phyloP scores from a whole-genome alignment of 2,113 vertebrate species.

The Salminus brasiliensis region DNA sequence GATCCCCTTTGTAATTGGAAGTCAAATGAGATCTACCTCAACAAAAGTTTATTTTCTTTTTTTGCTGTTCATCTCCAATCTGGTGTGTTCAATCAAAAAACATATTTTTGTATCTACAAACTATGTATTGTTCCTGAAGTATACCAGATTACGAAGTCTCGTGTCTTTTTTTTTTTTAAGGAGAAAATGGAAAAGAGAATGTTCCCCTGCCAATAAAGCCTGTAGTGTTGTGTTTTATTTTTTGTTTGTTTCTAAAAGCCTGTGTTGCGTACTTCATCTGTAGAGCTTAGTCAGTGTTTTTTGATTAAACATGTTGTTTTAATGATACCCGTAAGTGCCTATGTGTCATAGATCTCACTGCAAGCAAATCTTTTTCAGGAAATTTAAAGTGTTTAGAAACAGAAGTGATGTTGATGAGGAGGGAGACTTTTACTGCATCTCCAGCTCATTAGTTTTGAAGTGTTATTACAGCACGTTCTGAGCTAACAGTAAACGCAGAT shows the following conservation, averaged over 20 bases:
- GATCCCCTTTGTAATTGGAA: slow-evolving; percentile 30
- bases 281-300: neutral
- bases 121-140: neutral
- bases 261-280: neutral
- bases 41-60: neutral
- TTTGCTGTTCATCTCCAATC: neutral
- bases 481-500: neutral
- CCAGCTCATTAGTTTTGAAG: neutral
- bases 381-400: neutral
- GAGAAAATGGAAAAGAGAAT: slow-evolving; percentile 18
- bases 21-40: slow-evolving; percentile 69
- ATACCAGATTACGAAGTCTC: neutral
- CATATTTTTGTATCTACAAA: neutral
- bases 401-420: neutral
- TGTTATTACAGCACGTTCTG: neutral
- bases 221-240: neutral
- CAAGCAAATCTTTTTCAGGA: neutral
- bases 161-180: neutral
- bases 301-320: neutral
- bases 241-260: slow-evolving; percentile 28
- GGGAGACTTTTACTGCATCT: neutral
- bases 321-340: neutral
- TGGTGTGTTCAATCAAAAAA: neutral
- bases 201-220: neutral
- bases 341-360: neutral